Evolutionary conservation across 2,888 invertebrate genomes (phyloP), one percentile per base, ranked within the genome.

Genomic region (Fragum fragum): DNA sequence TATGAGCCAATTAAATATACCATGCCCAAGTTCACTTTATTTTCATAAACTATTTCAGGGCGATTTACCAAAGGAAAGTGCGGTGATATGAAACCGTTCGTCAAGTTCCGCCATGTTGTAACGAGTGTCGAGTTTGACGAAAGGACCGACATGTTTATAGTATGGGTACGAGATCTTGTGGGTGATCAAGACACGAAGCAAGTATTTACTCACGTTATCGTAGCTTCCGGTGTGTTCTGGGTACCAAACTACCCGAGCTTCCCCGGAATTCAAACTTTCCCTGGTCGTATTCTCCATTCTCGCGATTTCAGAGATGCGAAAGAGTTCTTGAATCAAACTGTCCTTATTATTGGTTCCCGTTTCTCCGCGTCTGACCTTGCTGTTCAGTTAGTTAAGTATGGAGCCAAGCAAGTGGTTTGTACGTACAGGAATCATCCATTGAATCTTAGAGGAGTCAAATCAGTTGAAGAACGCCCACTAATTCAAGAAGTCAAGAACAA

Each of bases 351-450:
- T 39, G 85, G 85, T 6, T 36, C 78, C 1, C 73, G 76, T 28
- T 81, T 53, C 23, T 85, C 85, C 1, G 85, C 78, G 0, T 73
- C 76, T 47, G 85, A 85, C 32, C 29, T 85, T n/a, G 70, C 83
- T 1, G n/a, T 85, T 7, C 82, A 85, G 23, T 74, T 63, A 23
- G 1, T 70, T 16, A 83, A 85, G 59, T 76, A 68, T 57, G 82
- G 80, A n/a, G 76, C 82, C 7, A 76, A 73, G 14, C 36, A 61
- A 7, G 69, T 81, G 28, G 73, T 79, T 1, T 74, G 70, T 16
- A 74, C 74, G 0, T 84, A 73, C 52, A 76, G 79, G 39, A 70
- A 75, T 0, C 76, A 73, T 28, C 79, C 85, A 14, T 81, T 84
- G 84, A 75, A 73, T 5, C 85, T 81, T 59, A 82, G 80, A 57